Conservation (phyloP, 1,140 invertebrate genomes). For the Nasonia giraulti region DNA sequence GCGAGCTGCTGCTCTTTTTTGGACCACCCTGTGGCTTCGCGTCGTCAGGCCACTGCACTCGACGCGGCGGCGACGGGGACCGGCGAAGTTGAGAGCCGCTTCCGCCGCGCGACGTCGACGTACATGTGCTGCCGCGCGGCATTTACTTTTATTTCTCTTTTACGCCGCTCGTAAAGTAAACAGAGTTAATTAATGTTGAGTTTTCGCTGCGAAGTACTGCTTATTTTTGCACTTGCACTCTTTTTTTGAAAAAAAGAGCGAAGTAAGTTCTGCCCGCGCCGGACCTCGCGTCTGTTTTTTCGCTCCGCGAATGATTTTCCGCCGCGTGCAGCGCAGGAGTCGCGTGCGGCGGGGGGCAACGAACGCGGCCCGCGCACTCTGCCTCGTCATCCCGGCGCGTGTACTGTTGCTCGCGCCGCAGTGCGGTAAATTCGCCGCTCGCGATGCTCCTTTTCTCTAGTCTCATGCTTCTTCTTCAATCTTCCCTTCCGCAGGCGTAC, state of each 20-base stretch:
- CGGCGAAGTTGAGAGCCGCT: neutral
- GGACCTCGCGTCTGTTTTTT: neutral
- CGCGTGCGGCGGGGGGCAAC: too few species aligned
- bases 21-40: constrained; percentile 40
- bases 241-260: too few species aligned
- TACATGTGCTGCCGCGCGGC: neutral
- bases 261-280: neutral
- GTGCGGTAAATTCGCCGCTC: too few species aligned
- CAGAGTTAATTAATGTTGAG: constrained; percentile 4
- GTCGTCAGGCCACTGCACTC: neutral
- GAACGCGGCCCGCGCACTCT: too few species aligned
- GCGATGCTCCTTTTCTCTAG: too few species aligned
- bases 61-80: neutral
- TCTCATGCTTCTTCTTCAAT: too few species aligned
- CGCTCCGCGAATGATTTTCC: neutral
- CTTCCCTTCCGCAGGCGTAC: constrained; percentile 74
- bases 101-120: too few species aligned
- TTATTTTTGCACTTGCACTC: neutral
- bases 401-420: too few species aligned
- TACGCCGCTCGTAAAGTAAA: constrained; percentile 3
- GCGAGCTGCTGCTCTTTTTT: constrained; percentile 42
- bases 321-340: too few species aligned
- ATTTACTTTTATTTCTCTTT: neutral
- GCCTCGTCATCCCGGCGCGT: too few species aligned
- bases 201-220: neutral